Percentiles rank a stretch among this genome's conserved stretches.
Evolutionary conservation across 2,888 invertebrate genomes (phyloP).

Genomic region (Brachycybe producta): DNA sequence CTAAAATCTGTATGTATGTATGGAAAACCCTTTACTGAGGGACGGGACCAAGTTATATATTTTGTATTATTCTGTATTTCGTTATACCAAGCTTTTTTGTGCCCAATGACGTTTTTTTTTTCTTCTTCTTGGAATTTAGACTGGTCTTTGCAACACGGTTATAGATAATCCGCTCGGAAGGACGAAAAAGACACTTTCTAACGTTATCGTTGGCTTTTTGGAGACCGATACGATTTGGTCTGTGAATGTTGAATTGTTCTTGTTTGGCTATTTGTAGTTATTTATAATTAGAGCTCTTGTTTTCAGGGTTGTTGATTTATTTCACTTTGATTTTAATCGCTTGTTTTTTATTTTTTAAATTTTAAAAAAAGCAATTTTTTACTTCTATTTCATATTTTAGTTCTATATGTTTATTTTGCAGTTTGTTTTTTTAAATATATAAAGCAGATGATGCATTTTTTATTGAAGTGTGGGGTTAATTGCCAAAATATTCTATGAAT

Average conservation of each 20-base stretch:
- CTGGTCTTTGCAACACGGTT: constrained; percentile 75
- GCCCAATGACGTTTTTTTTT: constrained; percentile 1
- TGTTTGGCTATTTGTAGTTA: constrained; percentile 7
- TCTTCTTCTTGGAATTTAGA: constrained; percentile 42
- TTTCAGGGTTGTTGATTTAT: too few species aligned
- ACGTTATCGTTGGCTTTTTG: constrained; percentile 62
- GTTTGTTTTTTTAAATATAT: too few species aligned
- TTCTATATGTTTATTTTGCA: too few species aligned
- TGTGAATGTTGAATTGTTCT: constrained; percentile 18
- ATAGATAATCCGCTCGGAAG: constrained; percentile 82
- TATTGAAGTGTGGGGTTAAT: too few species aligned
- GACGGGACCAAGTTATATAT: too few species aligned
- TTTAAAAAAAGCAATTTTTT: too few species aligned
- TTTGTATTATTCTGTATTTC: neutral
- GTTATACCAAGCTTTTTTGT: constrained; percentile 3
- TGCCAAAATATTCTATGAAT: too few species aligned
- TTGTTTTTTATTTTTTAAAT: too few species aligned
- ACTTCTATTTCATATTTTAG: too few species aligned
- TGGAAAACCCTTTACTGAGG: too few species aligned
- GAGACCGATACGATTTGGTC: constrained; percentile 61
- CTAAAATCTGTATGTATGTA: too few species aligned
- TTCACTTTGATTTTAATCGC: neutral
- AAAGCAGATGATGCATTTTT: too few species aligned
- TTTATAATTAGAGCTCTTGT: neutral
- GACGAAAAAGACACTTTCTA: constrained; percentile 58